These are phyloP conservation scores for Corydoras sp. DNA, from an alignment of 2,113 vertebrate genomes.

Conservation along the genomic window DNA sequence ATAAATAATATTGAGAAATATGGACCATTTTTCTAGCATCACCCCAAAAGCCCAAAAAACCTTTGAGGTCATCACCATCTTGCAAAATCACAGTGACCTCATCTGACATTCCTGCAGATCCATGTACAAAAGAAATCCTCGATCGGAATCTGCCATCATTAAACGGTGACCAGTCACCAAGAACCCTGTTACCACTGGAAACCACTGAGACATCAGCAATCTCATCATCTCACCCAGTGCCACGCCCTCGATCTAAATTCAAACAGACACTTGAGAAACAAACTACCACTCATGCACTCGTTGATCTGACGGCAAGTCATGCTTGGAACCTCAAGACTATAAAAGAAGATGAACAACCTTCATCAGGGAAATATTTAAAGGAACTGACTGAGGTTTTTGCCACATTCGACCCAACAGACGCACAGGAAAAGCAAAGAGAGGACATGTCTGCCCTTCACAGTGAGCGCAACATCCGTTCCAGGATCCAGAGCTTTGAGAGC, in stretches of 20 bases:
- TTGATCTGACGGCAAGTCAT: conserved; percentile 49
- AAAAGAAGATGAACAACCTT: conserved; percentile 3
- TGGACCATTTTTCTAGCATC: conserved; percentile 6
- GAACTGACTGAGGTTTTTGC: conserved; percentile 61
- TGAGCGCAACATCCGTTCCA: conserved; percentile 76
- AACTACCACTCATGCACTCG: conserved; percentile 56
- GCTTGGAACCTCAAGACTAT: conserved; percentile 23
- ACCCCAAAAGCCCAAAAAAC: conserved; percentile 74
- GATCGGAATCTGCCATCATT: background rate
- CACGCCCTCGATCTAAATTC: conserved; percentile 80
- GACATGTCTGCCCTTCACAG: conserved; percentile 71
- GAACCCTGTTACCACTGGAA: conserved; percentile 13
- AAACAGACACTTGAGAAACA: conserved; percentile 64
- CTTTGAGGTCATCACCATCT: conserved; percentile 65
- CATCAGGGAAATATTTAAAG: conserved; percentile 53
- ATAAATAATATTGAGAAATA: background rate
- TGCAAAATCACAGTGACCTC: conserved; percentile 42
- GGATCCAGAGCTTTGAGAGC: conserved; percentile 85
- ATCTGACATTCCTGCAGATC: conserved; percentile 1
- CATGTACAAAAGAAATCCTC: background rate
- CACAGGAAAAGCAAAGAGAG: conserved; percentile 17
- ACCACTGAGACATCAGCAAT: conserved; percentile 9
- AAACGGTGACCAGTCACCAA: background rate
- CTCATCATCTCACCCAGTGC: conserved; percentile 65
- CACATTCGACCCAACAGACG: background rate